These are phyloP conservation scores for Miniopterus natalensis DNA, from an alignment of 2,113 vertebrate genomes.

Conservation along the genomic window DNA sequence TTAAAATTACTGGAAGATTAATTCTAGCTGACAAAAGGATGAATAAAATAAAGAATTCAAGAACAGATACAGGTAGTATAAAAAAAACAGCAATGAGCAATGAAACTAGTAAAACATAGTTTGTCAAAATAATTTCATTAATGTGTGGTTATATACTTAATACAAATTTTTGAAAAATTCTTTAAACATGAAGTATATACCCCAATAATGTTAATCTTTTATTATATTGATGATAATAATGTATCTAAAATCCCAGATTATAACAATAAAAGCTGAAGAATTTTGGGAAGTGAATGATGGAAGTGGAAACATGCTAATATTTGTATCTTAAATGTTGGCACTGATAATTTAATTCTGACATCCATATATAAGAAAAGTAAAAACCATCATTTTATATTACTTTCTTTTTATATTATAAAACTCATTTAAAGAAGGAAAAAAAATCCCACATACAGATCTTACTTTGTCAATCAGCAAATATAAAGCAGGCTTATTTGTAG, in stretches of 20 bases:
- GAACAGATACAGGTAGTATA: not conserved
- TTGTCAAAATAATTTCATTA: slow-evolving; percentile 17
- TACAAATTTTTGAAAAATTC: not conserved
- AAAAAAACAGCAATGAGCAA: not conserved
- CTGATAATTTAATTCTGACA: not conserved
- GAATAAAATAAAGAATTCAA: not conserved
- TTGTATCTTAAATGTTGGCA: not conserved
- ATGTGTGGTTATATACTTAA: not conserved
- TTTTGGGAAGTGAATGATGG: not conserved
- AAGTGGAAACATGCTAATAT: not conserved
- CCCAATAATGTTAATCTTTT: slow-evolving; percentile 1
- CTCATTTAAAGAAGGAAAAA: not conserved
- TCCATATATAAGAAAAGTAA: not conserved
- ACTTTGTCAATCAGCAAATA: not conserved
- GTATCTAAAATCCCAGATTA: not conserved
- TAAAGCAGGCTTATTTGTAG: not conserved
- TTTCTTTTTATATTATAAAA: not conserved
- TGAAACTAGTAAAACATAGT: not conserved
- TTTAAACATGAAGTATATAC: slow-evolving; percentile 1
- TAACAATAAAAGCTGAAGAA: slow-evolving; percentile 3
- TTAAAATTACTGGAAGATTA: not conserved
- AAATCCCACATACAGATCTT: not conserved
- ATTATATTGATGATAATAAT: not conserved
- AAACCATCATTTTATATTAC: not conserved
- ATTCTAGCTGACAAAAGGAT: not conserved